phyloP scores from a whole-genome alignment of 2,888 invertebrate genomes.

The Eudemis profundana region DNA sequence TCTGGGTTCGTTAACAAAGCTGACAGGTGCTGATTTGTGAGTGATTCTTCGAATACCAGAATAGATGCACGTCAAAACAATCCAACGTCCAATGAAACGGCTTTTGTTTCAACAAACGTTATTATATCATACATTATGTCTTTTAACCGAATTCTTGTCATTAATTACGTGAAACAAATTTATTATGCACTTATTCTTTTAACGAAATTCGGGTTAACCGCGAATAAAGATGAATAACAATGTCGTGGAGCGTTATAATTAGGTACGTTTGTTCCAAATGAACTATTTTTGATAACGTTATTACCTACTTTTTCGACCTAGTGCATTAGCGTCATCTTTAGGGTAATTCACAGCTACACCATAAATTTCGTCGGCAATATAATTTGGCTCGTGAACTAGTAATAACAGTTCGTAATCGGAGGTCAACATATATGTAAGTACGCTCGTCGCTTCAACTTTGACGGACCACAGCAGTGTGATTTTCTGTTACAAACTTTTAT shows the following conservation, averaged over 20 bases:
- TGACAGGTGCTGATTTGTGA: conserved; percentile 81
- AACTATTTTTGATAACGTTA: conserved; percentile 42
- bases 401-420: too few relatives aligned
- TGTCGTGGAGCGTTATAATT: conserved; percentile 45
- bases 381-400: too few relatives aligned
- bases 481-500: too few relatives aligned
- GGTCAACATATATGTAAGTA: too few relatives aligned
- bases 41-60: conserved; percentile 72
- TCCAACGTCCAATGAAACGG: conserved; percentile 63
- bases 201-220: conserved; percentile 36
- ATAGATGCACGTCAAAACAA: conserved; percentile 76
- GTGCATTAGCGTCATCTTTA: conserved; percentile 55
- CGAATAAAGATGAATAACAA: conserved; percentile 36
- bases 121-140: conserved; percentile 60
- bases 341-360: too few relatives aligned
- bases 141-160: conserved; percentile 59
- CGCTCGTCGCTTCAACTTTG: too few relatives aligned
- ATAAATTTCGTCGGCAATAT: too few relatives aligned
- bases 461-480: too few relatives aligned
- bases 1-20: conserved; percentile 68
- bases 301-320: conserved; percentile 51
- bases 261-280: conserved; percentile 38
- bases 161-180: conserved; percentile 61
- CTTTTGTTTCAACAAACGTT: conserved; percentile 60
- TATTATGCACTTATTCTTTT: conserved; percentile 47